Conservation (phyloP, 2,797 vertebrate species). For the Sus cebifrons region DNA sequence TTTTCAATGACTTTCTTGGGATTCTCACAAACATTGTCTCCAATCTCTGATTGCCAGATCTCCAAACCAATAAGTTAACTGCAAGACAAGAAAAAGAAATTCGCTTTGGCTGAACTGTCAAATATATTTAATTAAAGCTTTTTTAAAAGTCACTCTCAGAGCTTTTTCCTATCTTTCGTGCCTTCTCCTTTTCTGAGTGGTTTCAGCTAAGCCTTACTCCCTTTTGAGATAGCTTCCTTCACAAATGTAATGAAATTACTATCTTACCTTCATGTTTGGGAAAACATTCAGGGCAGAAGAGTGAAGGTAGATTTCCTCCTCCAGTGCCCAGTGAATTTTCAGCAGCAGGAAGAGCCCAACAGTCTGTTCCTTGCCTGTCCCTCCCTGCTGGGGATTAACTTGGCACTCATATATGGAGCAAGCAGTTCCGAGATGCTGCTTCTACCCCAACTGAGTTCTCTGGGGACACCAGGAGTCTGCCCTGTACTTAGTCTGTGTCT, state of each 20-base stretch:
- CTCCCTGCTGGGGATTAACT: constrained; percentile 71
- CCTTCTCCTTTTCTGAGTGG: constrained; percentile 7
- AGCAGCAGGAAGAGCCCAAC: constrained; percentile 76
- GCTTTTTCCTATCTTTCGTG: constrained; percentile 29
- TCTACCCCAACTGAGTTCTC: constrained; percentile 77
- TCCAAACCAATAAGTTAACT: constrained; percentile 39
- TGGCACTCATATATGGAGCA: constrained; percentile 67
- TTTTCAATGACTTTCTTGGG: not conserved
- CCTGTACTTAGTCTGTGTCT: constrained; percentile 58
- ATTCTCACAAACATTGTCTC: constrained; percentile 46
- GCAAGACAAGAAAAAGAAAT: not conserved
- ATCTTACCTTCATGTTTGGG: constrained; percentile 90
- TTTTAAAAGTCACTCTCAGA: not conserved
- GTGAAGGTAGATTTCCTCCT: constrained; percentile 63
- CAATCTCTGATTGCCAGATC: not conserved
- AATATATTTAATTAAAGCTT: constrained; percentile 26
- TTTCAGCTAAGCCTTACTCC: constrained; percentile 65
- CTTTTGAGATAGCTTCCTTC: constrained; percentile 71
- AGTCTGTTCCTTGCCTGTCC: constrained; percentile 63
- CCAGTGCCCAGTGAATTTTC: constrained; percentile 9
- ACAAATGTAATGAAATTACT: constrained; percentile 69
- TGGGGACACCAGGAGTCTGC: constrained; percentile 64
- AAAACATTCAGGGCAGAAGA: constrained; percentile 79
- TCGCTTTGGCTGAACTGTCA: constrained; percentile 18
- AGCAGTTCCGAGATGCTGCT: constrained; percentile 80